Base-by-base conservation (phyloP, 2,797 vertebrate species). In the Argentina silus region DNA sequence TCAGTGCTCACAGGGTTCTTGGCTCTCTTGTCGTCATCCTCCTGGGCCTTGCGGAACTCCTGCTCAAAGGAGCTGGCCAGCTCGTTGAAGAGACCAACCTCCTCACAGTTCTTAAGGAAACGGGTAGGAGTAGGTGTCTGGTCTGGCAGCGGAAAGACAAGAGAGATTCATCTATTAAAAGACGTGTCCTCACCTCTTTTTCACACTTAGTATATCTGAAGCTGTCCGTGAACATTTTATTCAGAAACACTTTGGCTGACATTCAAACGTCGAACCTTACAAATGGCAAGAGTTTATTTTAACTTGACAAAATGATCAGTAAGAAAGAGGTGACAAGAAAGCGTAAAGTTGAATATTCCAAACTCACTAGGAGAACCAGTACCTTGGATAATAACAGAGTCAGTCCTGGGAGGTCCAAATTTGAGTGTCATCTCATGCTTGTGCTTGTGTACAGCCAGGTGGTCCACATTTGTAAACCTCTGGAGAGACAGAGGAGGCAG, bases 351-450 rank as follows among this genome's bases (percentile, higher is more conserved):
- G 65, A 67, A 67, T 67, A 67, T 19, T 53, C 65, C 44, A 21
- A 50, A 67, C 65, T 67, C 65, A 67, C 65, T 67, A 45, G 65
- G 65, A 53, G 65, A 67, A 93, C 88, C 23, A 67, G 48, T 75
- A 86, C 86, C 93, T 92, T 93, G 93, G 64, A 95, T 94, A 59
- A 94, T 94, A 82, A 94, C 94, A 0, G 93, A 94, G 82, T 95
- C 93, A 0, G 93, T 95, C 80, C 93, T 90, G 69, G 93, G 81
- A 43, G 98, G 97, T 89, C 97, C 97, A 78, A 99, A 98, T 87
- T 98, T 99, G 87, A 99, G 87, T 23, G 97, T 99, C 97, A 99
- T 98, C 92, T 99, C 97, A 75, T 99, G 98, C 89, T 99, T 99
- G 93, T 98, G 98, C 92, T 96, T 98, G 91, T 99, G 98, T 78